Evolutionary conservation across 2,888 invertebrate species (phyloP).

Genomic region (Lingula anatina): DNA sequence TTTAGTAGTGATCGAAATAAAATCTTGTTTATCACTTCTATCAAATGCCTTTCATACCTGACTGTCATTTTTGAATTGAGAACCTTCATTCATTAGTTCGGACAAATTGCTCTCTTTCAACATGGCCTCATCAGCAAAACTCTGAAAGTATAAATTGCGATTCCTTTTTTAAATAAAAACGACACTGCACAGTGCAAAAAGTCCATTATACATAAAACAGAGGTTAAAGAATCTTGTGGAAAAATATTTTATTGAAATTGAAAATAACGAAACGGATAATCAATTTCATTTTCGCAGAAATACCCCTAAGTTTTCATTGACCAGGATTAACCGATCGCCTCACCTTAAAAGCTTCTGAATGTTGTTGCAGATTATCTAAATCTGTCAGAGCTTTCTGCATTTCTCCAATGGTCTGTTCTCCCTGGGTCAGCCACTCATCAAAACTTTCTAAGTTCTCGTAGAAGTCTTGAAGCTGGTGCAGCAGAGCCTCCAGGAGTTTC

Average conservation of each 20-base stretch:
- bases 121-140: constrained; percentile 36
- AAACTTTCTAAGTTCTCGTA: constrained; percentile 59
- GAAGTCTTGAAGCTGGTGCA: constrained; percentile 77
- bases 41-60: constrained; percentile 33
- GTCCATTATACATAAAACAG: too few relatives aligned
- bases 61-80: constrained; percentile 33
- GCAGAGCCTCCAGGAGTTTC: constrained; percentile 62
- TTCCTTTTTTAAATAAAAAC: background rate
- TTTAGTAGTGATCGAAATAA: too few relatives aligned
- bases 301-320: too few relatives aligned
- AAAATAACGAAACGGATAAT: too few relatives aligned
- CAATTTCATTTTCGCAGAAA: too few relatives aligned
- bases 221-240: too few relatives aligned
- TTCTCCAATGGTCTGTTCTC: background rate
- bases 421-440: constrained; percentile 38
- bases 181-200: background rate
- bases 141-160: constrained; percentile 16
- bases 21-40: too few relatives aligned
- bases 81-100: constrained; percentile 29
- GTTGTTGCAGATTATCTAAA: background rate
- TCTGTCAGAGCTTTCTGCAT: background rate
- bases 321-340: too few relatives aligned
- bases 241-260: too few relatives aligned
- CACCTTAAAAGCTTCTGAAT: background rate
- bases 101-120: constrained; percentile 36